Percentiles rank a stretch among this genome's conserved stretches.
Conservation (phyloP, 1,140 invertebrate species). For the Zophobas morio region DNA sequence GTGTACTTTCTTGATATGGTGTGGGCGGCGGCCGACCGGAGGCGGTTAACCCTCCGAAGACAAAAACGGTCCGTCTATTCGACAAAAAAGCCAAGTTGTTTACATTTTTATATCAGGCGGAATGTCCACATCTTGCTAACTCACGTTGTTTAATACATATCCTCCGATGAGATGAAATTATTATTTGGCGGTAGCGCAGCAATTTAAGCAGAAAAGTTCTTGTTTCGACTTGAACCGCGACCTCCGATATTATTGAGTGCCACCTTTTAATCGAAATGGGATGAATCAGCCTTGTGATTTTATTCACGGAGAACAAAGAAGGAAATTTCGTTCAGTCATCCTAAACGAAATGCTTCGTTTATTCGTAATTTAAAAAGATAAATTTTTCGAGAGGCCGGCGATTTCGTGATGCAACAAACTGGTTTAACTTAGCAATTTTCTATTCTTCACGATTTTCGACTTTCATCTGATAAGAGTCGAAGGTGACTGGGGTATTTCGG, state of each 20-base stretch:
- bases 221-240: background rate
- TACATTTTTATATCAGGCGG: background rate
- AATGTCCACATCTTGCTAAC: background rate
- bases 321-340: constrained; percentile 21
- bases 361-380: constrained; percentile 16
- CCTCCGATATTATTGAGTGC: constrained; percentile 8
- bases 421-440: constrained; percentile 19
- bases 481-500: background rate
- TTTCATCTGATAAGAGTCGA: constrained; percentile 6
- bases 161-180: background rate
- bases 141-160: constrained; percentile 13
- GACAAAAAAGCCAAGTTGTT: background rate
- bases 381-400: background rate
- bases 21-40: background rate
- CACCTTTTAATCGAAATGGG: constrained; percentile 14
- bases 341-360: constrained; percentile 6
- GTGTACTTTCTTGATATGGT: constrained; percentile 2
- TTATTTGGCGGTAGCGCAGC: background rate
- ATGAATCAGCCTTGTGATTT: constrained; percentile 30
- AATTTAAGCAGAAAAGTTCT: background rate
- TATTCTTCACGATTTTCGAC: constrained; percentile 28
- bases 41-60: no score
- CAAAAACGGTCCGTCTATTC: no score
- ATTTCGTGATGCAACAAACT: constrained; percentile 5
- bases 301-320: constrained; percentile 21